Evolutionary conservation across 2,888 invertebrate genomes (phyloP).

Genomic region (Diarsia dahlii): DNA sequence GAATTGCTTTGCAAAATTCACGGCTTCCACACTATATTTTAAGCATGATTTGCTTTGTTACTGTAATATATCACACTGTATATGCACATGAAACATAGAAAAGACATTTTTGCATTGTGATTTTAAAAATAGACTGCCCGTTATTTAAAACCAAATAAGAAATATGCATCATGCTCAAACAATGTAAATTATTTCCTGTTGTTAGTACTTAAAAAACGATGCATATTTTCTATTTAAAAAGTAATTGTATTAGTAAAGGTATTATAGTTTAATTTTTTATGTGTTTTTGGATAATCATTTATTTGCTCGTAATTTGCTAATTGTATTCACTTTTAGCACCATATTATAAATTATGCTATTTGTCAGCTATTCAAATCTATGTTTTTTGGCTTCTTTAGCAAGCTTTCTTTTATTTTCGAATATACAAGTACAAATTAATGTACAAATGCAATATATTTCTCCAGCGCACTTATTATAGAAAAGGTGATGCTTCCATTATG

Average conservation of each 20-base stretch:
- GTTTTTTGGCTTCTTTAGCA: background rate
- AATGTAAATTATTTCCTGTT: background rate
- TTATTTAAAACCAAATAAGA: conserved; percentile 23
- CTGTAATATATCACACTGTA: conserved; percentile 27
- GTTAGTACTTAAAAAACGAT: conserved; percentile 16
- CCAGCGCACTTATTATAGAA: background rate
- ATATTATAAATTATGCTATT: conserved; percentile 42
- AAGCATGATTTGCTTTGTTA: conserved; percentile 51
- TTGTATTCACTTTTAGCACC: conserved; percentile 26
- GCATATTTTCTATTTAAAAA: conserved; percentile 49
- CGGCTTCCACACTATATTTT: conserved; percentile 19
- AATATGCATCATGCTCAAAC: conserved; percentile 40
- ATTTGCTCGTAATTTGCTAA: conserved; percentile 46
- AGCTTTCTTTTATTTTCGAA: conserved; percentile 9
- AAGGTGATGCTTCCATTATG: background rate
- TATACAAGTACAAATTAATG: conserved; percentile 20
- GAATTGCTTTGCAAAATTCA: conserved; percentile 26
- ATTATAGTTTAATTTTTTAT: conserved; percentile 38
- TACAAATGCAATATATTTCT: background rate
- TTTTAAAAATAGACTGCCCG: conserved; percentile 43
- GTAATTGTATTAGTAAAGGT: conserved; percentile 46
- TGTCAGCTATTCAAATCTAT: conserved; percentile 13
- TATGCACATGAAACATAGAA: conserved; percentile 33
- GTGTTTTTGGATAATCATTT: conserved; percentile 39
- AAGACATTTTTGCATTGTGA: conserved; percentile 47